Conservation (phyloP, 2,888 invertebrate genomes). For the Ganaspis brasiliensis region DNA sequence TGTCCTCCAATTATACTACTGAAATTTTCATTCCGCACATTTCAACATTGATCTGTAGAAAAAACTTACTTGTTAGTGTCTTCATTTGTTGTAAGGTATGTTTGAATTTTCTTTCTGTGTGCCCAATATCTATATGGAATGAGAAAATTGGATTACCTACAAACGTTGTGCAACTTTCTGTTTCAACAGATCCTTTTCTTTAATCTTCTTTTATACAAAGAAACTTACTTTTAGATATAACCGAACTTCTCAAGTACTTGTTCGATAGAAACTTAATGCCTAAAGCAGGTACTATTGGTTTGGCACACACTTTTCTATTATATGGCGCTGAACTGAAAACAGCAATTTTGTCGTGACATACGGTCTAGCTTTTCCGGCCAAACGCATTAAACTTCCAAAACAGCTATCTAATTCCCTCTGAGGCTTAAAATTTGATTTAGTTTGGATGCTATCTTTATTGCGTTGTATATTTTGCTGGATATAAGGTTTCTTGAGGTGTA, state of each 20-base stretch:
- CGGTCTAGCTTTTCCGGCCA: slow-evolving; percentile 4
- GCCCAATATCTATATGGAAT: too few species aligned
- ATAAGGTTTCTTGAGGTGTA: too few species aligned
- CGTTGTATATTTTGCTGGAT: too few species aligned
- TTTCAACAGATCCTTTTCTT: slow-evolving; percentile 35
- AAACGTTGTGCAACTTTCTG: slow-evolving; percentile 26
- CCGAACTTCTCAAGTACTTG: slow-evolving; percentile 36
- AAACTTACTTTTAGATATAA: slow-evolving; percentile 23
- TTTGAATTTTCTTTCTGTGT: background rate
- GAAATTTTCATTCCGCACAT: background rate
- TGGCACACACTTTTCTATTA: slow-evolving; percentile 22
- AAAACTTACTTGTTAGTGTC: background rate
- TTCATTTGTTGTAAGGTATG: slow-evolving; percentile 1
- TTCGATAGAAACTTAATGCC: slow-evolving; percentile 29
- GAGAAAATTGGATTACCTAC: slow-evolving; percentile 37
- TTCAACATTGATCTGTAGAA: background rate
- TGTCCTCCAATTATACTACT: background rate
- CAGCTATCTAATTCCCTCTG: slow-evolving; percentile 20
- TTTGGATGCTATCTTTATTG: background rate
- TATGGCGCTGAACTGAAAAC: slow-evolving; percentile 15
- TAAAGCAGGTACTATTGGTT: slow-evolving; percentile 19
- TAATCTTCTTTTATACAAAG: slow-evolving; percentile 20
- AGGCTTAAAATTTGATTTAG: background rate
- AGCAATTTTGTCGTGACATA: slow-evolving; percentile 36
- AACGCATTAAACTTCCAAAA: slow-evolving; percentile 33